Conservation (phyloP, 2,797 vertebrate genomes). For the Pseudomugil tenellus region DNA sequence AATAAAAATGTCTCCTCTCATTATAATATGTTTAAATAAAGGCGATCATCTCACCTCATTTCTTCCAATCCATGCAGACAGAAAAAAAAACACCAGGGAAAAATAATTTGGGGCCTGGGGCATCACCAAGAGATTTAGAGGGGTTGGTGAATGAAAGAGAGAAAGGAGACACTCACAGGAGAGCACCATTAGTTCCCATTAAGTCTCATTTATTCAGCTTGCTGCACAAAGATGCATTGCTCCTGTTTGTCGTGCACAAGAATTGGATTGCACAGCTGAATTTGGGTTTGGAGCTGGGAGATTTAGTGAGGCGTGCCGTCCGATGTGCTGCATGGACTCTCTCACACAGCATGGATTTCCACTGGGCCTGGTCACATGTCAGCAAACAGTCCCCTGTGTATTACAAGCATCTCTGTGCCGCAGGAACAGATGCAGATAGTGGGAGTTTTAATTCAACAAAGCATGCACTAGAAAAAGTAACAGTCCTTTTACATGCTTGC, state of each 20-base stretch:
- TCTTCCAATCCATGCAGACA: slow-evolving; percentile 21
- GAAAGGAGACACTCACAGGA: slow-evolving; percentile 34
- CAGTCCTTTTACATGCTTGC: slow-evolving; percentile 15
- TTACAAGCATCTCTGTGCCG: slow-evolving; percentile 33
- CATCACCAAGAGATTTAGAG: slow-evolving; percentile 39
- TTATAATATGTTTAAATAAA: slow-evolving; percentile 76
- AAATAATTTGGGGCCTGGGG: slow-evolving; percentile 49
- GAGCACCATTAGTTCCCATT: slow-evolving; percentile 53
- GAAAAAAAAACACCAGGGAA: slow-evolving; percentile 6
- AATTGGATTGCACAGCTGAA: slow-evolving; percentile 21
- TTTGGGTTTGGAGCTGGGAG: slow-evolving; percentile 24
- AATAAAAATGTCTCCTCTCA: slow-evolving; percentile 72
- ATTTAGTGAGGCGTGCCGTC: slow-evolving; percentile 41
- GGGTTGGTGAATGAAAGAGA: slow-evolving; percentile 35
- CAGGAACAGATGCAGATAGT: slow-evolving; percentile 37
- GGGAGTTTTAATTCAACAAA: slow-evolving; percentile 23
- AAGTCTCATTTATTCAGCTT: slow-evolving; percentile 56
- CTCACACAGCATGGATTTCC: slow-evolving; percentile 37
- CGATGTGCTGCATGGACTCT: slow-evolving; percentile 22
- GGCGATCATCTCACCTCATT: slow-evolving; percentile 42
- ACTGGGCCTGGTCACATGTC: slow-evolving; percentile 45
- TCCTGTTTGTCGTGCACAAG: slow-evolving; percentile 37
- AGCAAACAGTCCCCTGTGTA: slow-evolving; percentile 39
- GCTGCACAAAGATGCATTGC: slow-evolving; percentile 49
- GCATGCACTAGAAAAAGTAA: slow-evolving; percentile 18